Percentiles rank a stretch among this genome's conserved stretches.
These are phyloP conservation scores for Gallinago undulata DNA, from an alignment of 2,113 vertebrate genomes.

Conservation along the genomic window DNA sequence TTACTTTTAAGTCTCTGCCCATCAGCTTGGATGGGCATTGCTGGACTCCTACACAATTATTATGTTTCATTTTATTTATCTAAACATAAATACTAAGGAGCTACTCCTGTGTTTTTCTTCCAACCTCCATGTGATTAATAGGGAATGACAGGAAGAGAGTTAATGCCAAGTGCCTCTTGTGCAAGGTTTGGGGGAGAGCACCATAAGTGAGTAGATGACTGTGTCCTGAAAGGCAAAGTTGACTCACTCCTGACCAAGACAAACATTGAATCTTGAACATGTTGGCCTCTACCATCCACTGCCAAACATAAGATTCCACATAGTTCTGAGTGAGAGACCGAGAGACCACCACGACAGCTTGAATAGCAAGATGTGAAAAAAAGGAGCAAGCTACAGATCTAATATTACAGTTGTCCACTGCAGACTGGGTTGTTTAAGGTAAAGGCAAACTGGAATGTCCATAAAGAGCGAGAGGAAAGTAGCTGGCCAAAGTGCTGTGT, in stretches of 20 bases:
- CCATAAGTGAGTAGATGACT: background rate
- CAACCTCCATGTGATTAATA: background rate
- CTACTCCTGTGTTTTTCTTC: background rate
- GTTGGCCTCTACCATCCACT: background rate
- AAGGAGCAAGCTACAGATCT: background rate
- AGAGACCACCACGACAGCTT: background rate
- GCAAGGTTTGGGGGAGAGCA: background rate
- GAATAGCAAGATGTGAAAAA: background rate
- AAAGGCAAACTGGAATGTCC: background rate
- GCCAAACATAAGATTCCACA: background rate
- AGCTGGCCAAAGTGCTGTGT: background rate
- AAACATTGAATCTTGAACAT: background rate
- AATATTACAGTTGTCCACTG: background rate
- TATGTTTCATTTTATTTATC: background rate
- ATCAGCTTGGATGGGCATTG: background rate
- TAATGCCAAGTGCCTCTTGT: background rate
- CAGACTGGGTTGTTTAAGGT: slow-evolving; percentile 4
- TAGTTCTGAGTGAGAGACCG: background rate
- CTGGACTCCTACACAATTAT: background rate
- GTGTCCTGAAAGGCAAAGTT: background rate
- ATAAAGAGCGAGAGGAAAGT: background rate
- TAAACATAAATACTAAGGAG: background rate
- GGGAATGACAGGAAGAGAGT: background rate
- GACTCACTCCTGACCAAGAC: background rate
- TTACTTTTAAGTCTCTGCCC: background rate